These are phyloP conservation scores for Beris chalybata DNA, from an alignment of 2,888 invertebrate species.

Conservation along the genomic window DNA sequence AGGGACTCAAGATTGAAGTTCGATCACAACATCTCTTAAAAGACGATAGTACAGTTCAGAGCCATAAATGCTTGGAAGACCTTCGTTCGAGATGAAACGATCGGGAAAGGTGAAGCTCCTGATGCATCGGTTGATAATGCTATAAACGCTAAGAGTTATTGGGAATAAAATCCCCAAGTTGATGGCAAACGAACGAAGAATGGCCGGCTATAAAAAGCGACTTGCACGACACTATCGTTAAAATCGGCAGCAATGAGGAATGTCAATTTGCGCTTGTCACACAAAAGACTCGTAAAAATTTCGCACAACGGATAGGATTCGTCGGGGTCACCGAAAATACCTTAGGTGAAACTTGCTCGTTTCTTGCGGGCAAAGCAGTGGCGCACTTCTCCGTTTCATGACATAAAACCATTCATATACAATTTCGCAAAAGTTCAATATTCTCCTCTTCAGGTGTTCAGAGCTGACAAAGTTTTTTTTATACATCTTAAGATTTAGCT, in stretches of 20 bases:
- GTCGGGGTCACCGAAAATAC: neutral
- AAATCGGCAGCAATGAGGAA: slow-evolving; percentile 32
- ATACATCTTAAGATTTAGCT: too few relatives aligned
- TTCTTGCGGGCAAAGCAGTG: too few relatives aligned
- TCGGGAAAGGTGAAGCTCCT: neutral
- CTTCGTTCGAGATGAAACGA: slow-evolving; percentile 3
- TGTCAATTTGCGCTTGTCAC: slow-evolving; percentile 35
- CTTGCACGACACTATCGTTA: slow-evolving; percentile 7
- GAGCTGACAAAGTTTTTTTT: slow-evolving; percentile 17
- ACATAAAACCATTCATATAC: too few relatives aligned
- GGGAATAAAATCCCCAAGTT: slow-evolving; percentile 22
- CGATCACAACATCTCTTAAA: too few relatives aligned
- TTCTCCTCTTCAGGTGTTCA: slow-evolving; percentile 27
- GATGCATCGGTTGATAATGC: slow-evolving; percentile 30
- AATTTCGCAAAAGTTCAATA: too few relatives aligned
- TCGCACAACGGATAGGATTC: neutral
- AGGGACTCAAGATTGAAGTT: too few relatives aligned
- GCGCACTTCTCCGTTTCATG: too few relatives aligned
- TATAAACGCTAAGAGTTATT: slow-evolving; percentile 33
- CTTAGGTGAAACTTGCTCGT: too few relatives aligned
- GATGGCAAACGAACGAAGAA: slow-evolving; percentile 15
- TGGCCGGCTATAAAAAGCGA: slow-evolving; percentile 30
- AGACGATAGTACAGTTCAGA: neutral
- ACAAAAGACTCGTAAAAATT: slow-evolving; percentile 31
- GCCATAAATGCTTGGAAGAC: neutral